Evolutionary conservation across 2,888 invertebrate genomes (phyloP).

Genomic region (Petrophora chlorosata): DNA sequence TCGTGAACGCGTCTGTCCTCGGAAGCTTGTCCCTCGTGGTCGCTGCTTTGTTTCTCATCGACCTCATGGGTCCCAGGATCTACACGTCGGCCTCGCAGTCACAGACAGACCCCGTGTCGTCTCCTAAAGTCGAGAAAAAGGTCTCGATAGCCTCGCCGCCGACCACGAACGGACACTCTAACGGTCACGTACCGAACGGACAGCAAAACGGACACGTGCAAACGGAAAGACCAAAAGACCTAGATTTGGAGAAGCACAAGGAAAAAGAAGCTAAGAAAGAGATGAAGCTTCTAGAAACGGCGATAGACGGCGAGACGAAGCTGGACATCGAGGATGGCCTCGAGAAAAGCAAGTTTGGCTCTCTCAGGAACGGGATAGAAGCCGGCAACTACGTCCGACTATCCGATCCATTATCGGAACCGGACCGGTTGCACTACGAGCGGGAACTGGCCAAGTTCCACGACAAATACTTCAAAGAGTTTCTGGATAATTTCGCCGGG

Average conservation of each 20-base stretch:
- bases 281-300: conserved; percentile 38
- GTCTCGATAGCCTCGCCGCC: conserved; percentile 58
- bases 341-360: conserved; percentile 76
- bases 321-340: conserved; percentile 52
- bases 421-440: conserved; percentile 70
- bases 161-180: conserved; percentile 47
- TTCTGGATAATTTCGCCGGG: conserved; percentile 66
- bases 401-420: conserved; percentile 67
- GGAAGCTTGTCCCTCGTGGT: conserved; percentile 87
- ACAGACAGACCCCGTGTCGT: conserved; percentile 64
- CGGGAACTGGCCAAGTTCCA: conserved; percentile 75
- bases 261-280: conserved; percentile 55
- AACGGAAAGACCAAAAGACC: conserved; percentile 66
- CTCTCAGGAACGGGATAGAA: conserved; percentile 68
- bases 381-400: conserved; percentile 70
- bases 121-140: conserved; percentile 63
- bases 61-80: conserved; percentile 84
- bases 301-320: conserved; percentile 40
- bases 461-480: conserved; percentile 71
- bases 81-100: conserved; percentile 71
- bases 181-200: conserved; percentile 40
- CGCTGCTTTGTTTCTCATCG: conserved; percentile 87
- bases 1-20: conserved; percentile 88
- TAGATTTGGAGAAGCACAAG: conserved; percentile 60
- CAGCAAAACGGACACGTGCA: conserved; percentile 30